phyloP scores from a whole-genome alignment of 2,797 vertebrate species.

The Sebastes matsubarae region DNA sequence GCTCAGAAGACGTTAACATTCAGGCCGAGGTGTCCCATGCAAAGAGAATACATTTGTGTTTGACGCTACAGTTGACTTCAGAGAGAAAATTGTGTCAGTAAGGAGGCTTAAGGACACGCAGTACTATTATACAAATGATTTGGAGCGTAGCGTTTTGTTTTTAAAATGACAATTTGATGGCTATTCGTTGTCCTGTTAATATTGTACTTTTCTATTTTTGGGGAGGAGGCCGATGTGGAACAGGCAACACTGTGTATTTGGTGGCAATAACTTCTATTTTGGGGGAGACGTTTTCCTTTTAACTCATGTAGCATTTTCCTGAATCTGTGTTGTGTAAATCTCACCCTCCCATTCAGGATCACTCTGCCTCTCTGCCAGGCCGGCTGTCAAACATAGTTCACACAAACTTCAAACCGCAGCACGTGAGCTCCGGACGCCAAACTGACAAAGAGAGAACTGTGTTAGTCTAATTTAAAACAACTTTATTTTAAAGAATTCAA shows the following conservation, averaged over 20 bases:
- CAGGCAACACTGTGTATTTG: not conserved
- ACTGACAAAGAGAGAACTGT: conserved; percentile 23
- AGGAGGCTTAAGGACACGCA: not conserved
- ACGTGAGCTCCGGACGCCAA: not conserved
- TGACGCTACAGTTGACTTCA: not conserved
- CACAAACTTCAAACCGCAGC: conserved; percentile 15
- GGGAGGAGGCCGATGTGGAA: not conserved
- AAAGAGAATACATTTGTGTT: not conserved
- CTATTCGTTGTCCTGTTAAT: not conserved
- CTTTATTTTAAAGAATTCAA: conserved; percentile 20
- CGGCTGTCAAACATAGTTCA: conserved; percentile 41
- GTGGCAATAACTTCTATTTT: not conserved
- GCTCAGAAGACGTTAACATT: not conserved
- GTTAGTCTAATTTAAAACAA: conserved; percentile 26
- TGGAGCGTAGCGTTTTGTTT: not conserved
- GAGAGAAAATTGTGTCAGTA: not conserved
- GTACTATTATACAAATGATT: not conserved
- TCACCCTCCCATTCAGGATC: not conserved
- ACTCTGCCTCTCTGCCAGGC: not conserved
- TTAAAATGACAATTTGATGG: not conserved
- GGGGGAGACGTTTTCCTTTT: not conserved
- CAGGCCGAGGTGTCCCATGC: not conserved
- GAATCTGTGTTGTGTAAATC: conserved; percentile 15
- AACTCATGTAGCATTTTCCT: not conserved
- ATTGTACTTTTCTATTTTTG: not conserved